These are phyloP conservation scores for Channa argus DNA, from an alignment of 2,113 vertebrate genomes.

Conservation along the genomic window DNA sequence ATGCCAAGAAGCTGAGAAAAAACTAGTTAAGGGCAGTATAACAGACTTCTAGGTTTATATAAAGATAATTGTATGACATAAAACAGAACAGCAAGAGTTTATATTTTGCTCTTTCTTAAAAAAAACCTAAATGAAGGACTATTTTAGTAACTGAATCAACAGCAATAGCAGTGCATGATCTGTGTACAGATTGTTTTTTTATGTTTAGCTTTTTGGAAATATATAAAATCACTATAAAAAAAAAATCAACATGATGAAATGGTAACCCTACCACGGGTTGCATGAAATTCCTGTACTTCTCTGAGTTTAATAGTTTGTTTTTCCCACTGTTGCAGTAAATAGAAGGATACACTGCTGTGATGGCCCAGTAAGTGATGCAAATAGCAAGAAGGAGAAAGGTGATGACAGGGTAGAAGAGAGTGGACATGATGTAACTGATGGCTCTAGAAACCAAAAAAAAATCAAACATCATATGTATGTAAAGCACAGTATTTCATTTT, in stretches of 20 bases:
- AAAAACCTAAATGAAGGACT: too few relatives aligned
- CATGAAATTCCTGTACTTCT: constrained; percentile 1
- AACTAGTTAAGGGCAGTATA: constrained; percentile 61
- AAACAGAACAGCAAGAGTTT: too few relatives aligned
- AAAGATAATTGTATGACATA: background rate
- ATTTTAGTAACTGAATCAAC: too few relatives aligned
- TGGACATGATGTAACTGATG: constrained; percentile 91
- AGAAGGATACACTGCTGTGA: constrained; percentile 95
- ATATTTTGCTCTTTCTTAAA: too few relatives aligned
- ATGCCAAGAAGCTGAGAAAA: constrained; percentile 89
- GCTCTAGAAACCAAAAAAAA: constrained; percentile 84
- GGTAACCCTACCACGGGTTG: background rate
- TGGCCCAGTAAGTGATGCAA: constrained; percentile 93
- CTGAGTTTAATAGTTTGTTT: background rate
- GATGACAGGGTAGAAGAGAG: constrained; percentile 92
- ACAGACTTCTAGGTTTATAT: too few relatives aligned
- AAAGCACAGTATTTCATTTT: background rate
- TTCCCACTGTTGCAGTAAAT: background rate
- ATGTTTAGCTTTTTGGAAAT: too few relatives aligned
- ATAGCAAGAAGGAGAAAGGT: constrained; percentile 92
- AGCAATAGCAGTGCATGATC: too few relatives aligned
- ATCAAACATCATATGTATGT: background rate
- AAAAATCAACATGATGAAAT: background rate
- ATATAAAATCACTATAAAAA: too few relatives aligned
- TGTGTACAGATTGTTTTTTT: too few relatives aligned